Percentiles rank a stretch among this genome's conserved stretches.
phyloP scores from a whole-genome alignment of 2,888 invertebrate genomes.

The Aproaerema taeniolella region DNA sequence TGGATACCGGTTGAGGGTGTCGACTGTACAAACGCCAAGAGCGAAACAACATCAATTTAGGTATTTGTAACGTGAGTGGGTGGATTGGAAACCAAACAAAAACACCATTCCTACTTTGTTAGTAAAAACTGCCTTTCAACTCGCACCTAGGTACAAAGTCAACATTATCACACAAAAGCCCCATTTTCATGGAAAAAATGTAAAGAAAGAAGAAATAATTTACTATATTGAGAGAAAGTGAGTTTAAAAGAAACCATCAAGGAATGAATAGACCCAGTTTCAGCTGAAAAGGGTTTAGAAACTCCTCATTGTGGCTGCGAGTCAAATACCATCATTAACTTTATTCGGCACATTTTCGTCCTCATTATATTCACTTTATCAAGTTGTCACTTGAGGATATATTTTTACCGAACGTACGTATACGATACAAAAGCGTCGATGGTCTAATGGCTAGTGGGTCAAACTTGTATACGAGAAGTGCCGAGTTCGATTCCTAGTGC shows the following conservation, averaged over 20 bases:
- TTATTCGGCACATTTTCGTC: not conserved
- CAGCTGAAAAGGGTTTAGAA: slow-evolving; percentile 25
- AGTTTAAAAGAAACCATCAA: slow-evolving; percentile 27
- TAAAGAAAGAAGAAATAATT: slow-evolving; percentile 28
- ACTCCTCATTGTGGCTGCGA: slow-evolving; percentile 22
- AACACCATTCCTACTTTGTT: too few species aligned
- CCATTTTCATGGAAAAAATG: slow-evolving; percentile 5
- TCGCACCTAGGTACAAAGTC: too few species aligned
- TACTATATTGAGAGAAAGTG: slow-evolving; percentile 31
- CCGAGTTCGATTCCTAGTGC: too few species aligned
- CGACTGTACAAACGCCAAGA: too few species aligned
- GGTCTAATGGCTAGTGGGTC: too few species aligned
- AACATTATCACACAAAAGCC: not conserved
- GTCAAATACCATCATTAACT: not conserved
- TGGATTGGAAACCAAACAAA: too few species aligned
- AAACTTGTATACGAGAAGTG: too few species aligned
- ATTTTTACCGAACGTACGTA: not conserved
- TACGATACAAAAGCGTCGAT: too few species aligned
- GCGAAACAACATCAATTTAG: too few species aligned
- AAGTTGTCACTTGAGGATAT: not conserved
- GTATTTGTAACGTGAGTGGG: too few species aligned
- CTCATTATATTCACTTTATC: not conserved
- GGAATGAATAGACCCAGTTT: slow-evolving; percentile 30
- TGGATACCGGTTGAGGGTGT: too few species aligned
- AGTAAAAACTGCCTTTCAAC: too few species aligned